These are phyloP conservation scores for Synergus umbraculus DNA, from an alignment of 2,888 invertebrate species.

Conservation along the genomic window DNA sequence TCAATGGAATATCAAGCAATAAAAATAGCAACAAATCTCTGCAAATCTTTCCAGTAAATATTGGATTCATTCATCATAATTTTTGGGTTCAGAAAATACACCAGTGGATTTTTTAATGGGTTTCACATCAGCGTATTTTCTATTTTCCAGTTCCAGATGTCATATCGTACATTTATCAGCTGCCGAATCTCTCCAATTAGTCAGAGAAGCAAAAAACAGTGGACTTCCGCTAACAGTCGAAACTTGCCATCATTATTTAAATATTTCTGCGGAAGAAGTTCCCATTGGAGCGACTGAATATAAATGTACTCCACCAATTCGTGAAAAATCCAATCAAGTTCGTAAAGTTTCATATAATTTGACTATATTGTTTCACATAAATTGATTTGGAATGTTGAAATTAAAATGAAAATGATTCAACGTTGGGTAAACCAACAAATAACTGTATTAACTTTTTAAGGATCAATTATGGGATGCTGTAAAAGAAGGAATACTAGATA, in stretches of 20 bases:
- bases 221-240: slow-evolving; percentile 83
- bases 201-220: slow-evolving; percentile 79
- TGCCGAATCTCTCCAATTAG: slow-evolving; percentile 80
- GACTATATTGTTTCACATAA: neutral
- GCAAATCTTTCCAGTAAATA: slow-evolving; percentile 80
- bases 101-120: neutral
- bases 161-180: slow-evolving; percentile 86
- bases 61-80: neutral
- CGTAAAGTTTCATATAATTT: slow-evolving; percentile 35
- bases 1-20: slow-evolving; percentile 85
- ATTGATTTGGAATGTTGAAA: neutral
- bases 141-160: slow-evolving; percentile 79
- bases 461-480: slow-evolving; percentile 83
- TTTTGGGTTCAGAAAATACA: neutral
- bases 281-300: slow-evolving; percentile 83
- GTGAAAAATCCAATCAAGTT: slow-evolving; percentile 82
- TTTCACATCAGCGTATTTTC: slow-evolving; percentile 11
- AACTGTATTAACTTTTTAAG: slow-evolving; percentile 69
- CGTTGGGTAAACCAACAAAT: too few relatives aligned
- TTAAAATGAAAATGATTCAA: neutral
- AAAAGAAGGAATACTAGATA: slow-evolving; percentile 78
- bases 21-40: slow-evolving; percentile 80
- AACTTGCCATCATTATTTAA: slow-evolving; percentile 87
- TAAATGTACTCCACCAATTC: slow-evolving; percentile 87
- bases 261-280: slow-evolving; percentile 82